Percentiles rank a stretch among this genome's conserved stretches.
Evolutionary conservation across 2,113 vertebrate genomes (phyloP).

Genomic region (Gulo gulo): DNA sequence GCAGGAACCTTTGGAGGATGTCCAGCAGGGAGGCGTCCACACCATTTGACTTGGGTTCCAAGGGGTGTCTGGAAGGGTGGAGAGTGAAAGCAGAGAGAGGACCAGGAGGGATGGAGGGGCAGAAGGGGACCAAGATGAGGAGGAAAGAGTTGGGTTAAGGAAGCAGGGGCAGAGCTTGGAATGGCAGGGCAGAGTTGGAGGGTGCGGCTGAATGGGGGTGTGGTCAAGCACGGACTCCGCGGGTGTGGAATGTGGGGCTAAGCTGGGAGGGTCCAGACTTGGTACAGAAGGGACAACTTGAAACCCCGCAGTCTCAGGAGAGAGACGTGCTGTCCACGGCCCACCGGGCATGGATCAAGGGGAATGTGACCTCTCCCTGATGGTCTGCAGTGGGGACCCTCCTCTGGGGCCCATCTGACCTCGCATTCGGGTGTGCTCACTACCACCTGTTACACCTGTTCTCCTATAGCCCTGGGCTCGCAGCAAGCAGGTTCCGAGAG

Average conservation of each 20-base stretch:
- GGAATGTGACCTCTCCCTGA: too few relatives aligned
- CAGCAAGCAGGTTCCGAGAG: neutral
- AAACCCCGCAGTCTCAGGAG: neutral
- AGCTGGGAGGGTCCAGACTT: rapidly evolving
- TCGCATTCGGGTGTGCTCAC: neutral
- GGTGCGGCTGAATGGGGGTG: neutral
- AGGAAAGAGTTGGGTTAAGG: neutral
- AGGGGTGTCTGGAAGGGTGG: neutral
- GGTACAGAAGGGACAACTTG: rapidly evolving
- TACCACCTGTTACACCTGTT: neutral
- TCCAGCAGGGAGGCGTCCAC: too few relatives aligned
- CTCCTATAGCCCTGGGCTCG: neutral
- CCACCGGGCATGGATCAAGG: rapidly evolving
- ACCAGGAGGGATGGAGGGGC: neutral
- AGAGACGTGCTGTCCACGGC: neutral
- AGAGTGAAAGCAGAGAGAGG: neutral
- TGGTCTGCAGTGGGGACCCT: neutral
- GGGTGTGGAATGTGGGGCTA: rapidly evolving
- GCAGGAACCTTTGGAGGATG: neutral
- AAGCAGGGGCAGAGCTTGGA: neutral
- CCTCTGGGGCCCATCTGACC: neutral
- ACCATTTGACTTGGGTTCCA: neutral
- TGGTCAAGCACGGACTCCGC: rapidly evolving
- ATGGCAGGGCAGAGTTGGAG: rapidly evolving
- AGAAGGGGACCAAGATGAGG: neutral